Conservation (phyloP, 1,140 invertebrate species). For the Vanessa tameamea region DNA sequence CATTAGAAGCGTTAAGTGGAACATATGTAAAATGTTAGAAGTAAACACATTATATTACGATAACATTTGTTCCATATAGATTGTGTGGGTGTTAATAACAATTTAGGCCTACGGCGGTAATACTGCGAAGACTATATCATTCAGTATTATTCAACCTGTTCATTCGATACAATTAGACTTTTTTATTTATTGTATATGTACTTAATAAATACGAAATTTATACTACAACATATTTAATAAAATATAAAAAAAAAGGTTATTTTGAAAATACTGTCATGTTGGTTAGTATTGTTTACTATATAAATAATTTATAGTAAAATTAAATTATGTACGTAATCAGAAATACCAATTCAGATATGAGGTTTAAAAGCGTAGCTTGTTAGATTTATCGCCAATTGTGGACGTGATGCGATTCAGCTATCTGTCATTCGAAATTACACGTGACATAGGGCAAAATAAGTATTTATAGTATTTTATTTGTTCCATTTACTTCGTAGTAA, state of each 20-base stretch:
- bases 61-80: constrained; percentile 3
- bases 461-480: not conserved
- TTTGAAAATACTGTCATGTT: too few relatives aligned
- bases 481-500: not conserved
- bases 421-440: not conserved
- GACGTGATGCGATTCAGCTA: constrained; percentile 14
- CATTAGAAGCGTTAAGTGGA: not conserved
- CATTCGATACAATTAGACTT: too few relatives aligned
- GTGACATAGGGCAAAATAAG: not conserved
- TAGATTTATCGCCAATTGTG: constrained; percentile 8
- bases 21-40: constrained; percentile 14
- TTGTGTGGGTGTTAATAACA: constrained; percentile 15
- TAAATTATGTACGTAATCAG: not conserved
- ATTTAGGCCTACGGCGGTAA: constrained; percentile 12
- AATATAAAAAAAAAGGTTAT: too few relatives aligned
- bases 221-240: too few relatives aligned
- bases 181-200: too few relatives aligned
- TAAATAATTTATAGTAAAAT: not conserved
- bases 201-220: too few relatives aligned
- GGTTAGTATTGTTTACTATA: too few relatives aligned
- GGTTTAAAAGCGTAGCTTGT: constrained; percentile 1
- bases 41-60: constrained; percentile 9
- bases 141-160: too few relatives aligned
- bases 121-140: constrained; percentile 6
- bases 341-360: not conserved